Evolutionary conservation across 2,113 vertebrate genomes (phyloP).

Genomic region (Orthonyx spaldingii): DNA sequence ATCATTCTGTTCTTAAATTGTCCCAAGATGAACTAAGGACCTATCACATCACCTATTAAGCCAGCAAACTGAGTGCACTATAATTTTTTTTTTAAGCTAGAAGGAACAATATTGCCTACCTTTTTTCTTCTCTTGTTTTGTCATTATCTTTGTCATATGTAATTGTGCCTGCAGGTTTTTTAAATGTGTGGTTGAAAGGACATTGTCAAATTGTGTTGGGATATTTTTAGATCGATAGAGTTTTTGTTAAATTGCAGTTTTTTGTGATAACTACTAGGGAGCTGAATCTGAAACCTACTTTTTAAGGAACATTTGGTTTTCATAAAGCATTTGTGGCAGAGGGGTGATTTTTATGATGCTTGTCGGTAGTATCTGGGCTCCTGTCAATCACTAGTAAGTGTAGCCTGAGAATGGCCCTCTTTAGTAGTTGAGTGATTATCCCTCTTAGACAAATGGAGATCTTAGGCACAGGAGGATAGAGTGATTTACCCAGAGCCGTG

Average conservation of each 20-base stretch:
- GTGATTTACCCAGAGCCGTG: neutral
- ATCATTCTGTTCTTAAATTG: slow-evolving; percentile 41
- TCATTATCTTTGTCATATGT: neutral
- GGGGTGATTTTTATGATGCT: neutral
- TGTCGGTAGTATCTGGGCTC: neutral
- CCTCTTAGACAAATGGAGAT: neutral
- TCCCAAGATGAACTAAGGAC: slow-evolving; percentile 17
- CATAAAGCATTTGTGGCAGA: neutral
- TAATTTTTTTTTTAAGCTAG: neutral
- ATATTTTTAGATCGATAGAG: neutral
- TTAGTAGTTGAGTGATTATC: neutral
- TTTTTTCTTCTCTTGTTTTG: neutral
- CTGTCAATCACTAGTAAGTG: neutral
- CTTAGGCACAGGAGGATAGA: neutral
- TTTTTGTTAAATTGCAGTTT: neutral
- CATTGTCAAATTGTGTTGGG: neutral
- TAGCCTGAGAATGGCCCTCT: neutral
- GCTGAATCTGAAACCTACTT: neutral
- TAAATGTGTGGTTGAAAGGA: neutral
- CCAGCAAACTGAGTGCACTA: neutral
- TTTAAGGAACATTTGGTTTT: neutral
- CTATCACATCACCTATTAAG: slow-evolving; percentile 42
- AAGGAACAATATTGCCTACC: neutral
- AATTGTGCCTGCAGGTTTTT: neutral
- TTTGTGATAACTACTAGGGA: neutral